Evolutionary conservation across 2,888 invertebrate genomes (phyloP), one percentile per base, ranked within the genome.

Genomic region (Idaea aversata): DNA sequence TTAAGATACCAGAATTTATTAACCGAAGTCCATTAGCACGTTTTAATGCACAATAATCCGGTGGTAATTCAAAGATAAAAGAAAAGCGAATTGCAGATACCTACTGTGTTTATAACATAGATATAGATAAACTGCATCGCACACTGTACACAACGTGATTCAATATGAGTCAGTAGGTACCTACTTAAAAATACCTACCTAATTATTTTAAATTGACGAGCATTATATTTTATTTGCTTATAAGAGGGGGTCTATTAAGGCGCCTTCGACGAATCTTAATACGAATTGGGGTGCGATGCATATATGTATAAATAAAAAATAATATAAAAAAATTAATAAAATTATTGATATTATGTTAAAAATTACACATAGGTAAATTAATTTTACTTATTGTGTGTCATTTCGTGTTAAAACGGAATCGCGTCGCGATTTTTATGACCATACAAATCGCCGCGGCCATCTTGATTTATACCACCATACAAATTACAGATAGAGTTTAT

Each of bases 21-120:
- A 47, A 47, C 47, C 47, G 47, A 47, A 47, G 47, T 47, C 47
- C 47, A 13, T 36, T 1, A 36, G 6, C 10, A 47, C 47, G 7
- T 59, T 61, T 38, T 62, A 47, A 47, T 65, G 59, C 34, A 34
- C 25, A 5, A 34, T 13, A 59, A 62, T 62, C 47, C 47, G 13
- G 47, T 47, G 47, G 13, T 13, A 47, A 47, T 47, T 47, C 13
- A 47, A 47, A 5, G 47, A 47, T 47, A 47, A 47, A 13, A 7
- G 47, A 47, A 47, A 47, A 47, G 47, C 7, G 13, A 47, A 47
- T 47, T 13, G 13, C 7, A 47, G 13, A 13, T 13, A 7, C 13
- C 3, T 47, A 47, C 0, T 7, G 47, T 47, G 7, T 5, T 47
- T 47, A 47, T 10, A 13, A 47, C 47, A 47, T 47, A 10, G 47